Percentiles rank a stretch among this genome's conserved stretches.
Evolutionary conservation across 1,140 invertebrate species (phyloP).

Genomic region (Neotoxoptera formosana): DNA sequence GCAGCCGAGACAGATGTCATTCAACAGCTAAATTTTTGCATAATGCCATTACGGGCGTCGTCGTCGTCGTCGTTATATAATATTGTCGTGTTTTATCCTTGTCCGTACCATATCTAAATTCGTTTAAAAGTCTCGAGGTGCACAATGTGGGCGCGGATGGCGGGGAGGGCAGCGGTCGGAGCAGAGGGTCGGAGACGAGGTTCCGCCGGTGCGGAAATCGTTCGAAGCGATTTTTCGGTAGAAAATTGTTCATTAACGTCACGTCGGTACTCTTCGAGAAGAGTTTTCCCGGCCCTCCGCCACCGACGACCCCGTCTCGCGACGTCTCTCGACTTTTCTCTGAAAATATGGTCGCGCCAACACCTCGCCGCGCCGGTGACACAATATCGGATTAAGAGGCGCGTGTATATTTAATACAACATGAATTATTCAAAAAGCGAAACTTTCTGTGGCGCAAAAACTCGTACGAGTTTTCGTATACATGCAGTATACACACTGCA

Average conservation of each 20-base stretch:
- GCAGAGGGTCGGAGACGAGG: not conserved
- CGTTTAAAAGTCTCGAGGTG: constrained; percentile 20
- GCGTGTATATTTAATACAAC: not conserved
- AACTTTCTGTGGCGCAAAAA: constrained; percentile 16
- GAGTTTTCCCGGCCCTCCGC: not conserved
- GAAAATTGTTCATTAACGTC: constrained; percentile 56
- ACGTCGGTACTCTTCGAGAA: constrained; percentile 49
- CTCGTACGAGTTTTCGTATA: not conserved
- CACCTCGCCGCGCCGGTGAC: no score
- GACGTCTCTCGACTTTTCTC: constrained; percentile 18
- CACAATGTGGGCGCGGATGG: not conserved
- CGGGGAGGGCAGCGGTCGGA: no score
- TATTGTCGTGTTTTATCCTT: constrained; percentile 6
- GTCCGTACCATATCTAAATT: not conserved
- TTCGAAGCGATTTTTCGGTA: constrained; percentile 38
- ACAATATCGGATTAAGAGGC: constrained; percentile 43
- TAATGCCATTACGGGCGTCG: constrained; percentile 54
- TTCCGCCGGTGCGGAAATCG: not conserved
- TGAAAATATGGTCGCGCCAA: not conserved
- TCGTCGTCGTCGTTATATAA: not conserved
- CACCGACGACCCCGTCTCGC: not conserved
- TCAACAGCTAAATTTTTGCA: constrained; percentile 44
- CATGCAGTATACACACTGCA: not conserved
- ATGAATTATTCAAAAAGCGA: constrained; percentile 57
- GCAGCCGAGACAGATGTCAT: constrained; percentile 6